phyloP scores from a whole-genome alignment of 1,140 invertebrate species.

The Heliconius congener region DNA sequence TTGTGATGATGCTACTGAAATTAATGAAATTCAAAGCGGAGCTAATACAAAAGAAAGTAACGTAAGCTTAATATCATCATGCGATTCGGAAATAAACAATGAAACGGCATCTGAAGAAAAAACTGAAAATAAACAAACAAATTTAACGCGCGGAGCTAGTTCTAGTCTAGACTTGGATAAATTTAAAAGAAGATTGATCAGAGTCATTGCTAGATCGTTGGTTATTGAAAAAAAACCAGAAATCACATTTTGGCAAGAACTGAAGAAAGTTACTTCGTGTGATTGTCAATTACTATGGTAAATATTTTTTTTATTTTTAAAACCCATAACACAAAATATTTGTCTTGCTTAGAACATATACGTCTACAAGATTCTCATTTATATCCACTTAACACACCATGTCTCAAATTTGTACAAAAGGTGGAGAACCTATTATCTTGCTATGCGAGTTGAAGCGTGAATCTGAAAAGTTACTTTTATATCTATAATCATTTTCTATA shows the following conservation, averaged over 20 bases:
- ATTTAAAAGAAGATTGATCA: constrained; percentile 62
- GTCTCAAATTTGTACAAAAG: too few relatives aligned
- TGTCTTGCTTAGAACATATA: neutral
- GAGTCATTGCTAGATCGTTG: constrained; percentile 49
- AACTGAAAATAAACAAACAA: neutral
- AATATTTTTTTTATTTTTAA: constrained; percentile 28
- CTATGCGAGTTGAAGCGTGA: too few relatives aligned
- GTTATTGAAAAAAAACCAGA: constrained; percentile 47
- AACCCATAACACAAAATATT: neutral
- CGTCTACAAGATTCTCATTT: too few relatives aligned
- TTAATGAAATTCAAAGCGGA: neutral
- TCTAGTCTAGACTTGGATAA: constrained; percentile 47
- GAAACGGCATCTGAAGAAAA: neutral
- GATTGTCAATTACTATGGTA: constrained; percentile 63
- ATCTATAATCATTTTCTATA: too few relatives aligned
- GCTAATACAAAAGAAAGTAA: neutral
- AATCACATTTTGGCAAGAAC: constrained; percentile 49
- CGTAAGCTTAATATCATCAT: neutral
- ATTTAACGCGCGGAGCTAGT: neutral
- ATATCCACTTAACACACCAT: too few relatives aligned
- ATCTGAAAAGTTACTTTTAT: too few relatives aligned
- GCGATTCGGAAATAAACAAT: neutral
- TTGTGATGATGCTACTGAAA: neutral
- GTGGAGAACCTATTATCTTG: too few relatives aligned
- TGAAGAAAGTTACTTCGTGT: constrained; percentile 53